Base-by-base conservation (phyloP, 2,113 vertebrate species). In the Platysteira castanea region DNA sequence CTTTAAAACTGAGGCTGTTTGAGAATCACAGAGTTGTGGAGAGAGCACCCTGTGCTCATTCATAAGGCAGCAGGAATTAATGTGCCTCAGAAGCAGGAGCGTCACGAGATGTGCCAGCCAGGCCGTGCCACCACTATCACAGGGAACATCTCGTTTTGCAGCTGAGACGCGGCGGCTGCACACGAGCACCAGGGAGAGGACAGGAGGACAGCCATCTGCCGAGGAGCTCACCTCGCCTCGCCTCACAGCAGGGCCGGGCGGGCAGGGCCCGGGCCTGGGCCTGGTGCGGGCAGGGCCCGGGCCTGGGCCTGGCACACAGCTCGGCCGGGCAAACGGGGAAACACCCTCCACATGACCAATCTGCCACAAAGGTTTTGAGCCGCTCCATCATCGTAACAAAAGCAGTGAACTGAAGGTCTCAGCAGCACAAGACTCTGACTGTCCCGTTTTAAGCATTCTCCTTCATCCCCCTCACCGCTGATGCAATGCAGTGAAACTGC, bases 101-200 rank as follows among this genome's bases (percentile, higher is more conserved):
- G 3, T 61, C 82, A 90, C 37, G 27, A 16, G 94, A 9, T 14
- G 91, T 6, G 69, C 80, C 91, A 89, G 93, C 84, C 54, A 20
- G 47, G 15, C 86, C 33, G 79, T 37, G 84, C 69, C 87, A 44
- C 67, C 81, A 7, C 79, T 52, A 89, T 65, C 81, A 2, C 69
- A 22, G 87, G 82, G 91, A 81, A 93, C 93, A 85, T 69, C 84
- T 85, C 69, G 7, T 68, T 75, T 69, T 67, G 91, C 86, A 63
- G 57, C 10, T 2, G 3, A 91, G 71, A 57, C 88, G 52, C 7
- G 39, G 7, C 1, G 78, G 57, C 3, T 21, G 83, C 71, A 50
- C 61, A 35, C 0, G 35, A 77, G 68, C 52, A 42, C 9, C 11
- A 3, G 68, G 56, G n/a, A n/a, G n/a, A n/a, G n/a, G n/a, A n/a